Evolutionary conservation across 2,888 invertebrate genomes (phyloP), one percentile per base, ranked within the genome.

Genomic region (Catocala fraxini): DNA sequence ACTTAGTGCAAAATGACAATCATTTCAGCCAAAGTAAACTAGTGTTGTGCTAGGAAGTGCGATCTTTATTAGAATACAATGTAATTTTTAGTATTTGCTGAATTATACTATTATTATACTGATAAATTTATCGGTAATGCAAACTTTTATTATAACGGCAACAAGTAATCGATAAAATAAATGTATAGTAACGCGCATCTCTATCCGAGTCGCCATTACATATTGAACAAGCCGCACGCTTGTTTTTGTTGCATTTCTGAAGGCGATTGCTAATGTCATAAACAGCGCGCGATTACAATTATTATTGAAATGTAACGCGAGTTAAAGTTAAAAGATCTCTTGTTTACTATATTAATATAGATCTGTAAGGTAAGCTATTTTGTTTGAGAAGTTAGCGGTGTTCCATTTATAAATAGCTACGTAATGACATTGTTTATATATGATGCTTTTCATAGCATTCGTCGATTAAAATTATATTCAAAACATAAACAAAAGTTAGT

Each of bases 241-340:
- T 77, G 77, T 62, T 71, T 70, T 68, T 71, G 58, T 62, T 65
- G 56, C 60, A 47, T 70, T 71, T 73, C 52, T 71, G 83, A 89
- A 86, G 84, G 89, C 87, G 82, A 89, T 87, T 88, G 79, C 82
- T 84, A 80, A 81, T 87, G 89, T 89, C 89, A 89, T 84, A 70
- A 81, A 75, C 72, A 79, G 84, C 87, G 87, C 84, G 88, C 80
- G 79, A 79, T 81, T 81, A 73, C 63, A 77, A 56, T 65, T 68
- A 62, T 57, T 39, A 55, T 66, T 64, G 51, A 63, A 75, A 59
- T 42, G 10, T 35, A 13, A 4, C 41, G 7, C 1, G 9, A n/a
- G 6, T 45, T 13, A 15, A 9, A 13, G 4, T 25, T 25, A 33
- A 47, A 5, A 9, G 7, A 5, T 13, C 3, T n/a, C 4, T 39